phyloP scores from a whole-genome alignment of 2,797 vertebrate species.

The Hirundo rustica region DNA sequence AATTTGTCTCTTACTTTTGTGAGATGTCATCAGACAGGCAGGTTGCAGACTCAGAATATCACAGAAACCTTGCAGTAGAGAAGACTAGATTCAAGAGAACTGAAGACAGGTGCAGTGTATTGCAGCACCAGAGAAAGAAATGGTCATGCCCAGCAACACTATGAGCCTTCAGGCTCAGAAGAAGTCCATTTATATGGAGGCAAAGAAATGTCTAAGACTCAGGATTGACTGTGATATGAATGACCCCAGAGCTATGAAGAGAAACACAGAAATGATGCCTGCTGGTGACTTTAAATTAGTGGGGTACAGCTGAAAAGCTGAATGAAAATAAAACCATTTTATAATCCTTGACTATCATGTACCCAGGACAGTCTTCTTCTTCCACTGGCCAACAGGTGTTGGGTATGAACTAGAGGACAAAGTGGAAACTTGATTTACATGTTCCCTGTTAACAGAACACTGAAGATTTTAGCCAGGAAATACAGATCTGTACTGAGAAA shows the following conservation, averaged over 20 bases:
- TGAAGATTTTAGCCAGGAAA: neutral
- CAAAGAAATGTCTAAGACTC: neutral
- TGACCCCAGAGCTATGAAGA: neutral
- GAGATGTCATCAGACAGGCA: neutral
- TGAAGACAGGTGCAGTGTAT: neutral
- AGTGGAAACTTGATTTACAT: neutral
- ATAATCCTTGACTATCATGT: neutral
- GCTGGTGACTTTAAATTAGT: neutral
- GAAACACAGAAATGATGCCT: neutral
- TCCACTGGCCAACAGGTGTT: neutral
- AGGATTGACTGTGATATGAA: neutral
- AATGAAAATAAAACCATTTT: neutral
- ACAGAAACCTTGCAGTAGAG: neutral
- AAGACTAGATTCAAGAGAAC: neutral
- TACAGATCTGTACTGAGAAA: neutral
- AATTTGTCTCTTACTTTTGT: slow-evolving; percentile 19
- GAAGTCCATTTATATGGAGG: neutral
- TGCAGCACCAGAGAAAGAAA: neutral
- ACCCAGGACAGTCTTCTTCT: neutral
- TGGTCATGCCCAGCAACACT: neutral
- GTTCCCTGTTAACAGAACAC: neutral
- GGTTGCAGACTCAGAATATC: neutral
- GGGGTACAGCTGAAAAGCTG: neutral
- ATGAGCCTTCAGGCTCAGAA: neutral
- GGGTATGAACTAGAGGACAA: neutral